Percentiles rank a stretch among this genome's conserved stretches.
phyloP scores from a whole-genome alignment of 2,113 vertebrate species.

The Hipposideros armiger region DNA sequence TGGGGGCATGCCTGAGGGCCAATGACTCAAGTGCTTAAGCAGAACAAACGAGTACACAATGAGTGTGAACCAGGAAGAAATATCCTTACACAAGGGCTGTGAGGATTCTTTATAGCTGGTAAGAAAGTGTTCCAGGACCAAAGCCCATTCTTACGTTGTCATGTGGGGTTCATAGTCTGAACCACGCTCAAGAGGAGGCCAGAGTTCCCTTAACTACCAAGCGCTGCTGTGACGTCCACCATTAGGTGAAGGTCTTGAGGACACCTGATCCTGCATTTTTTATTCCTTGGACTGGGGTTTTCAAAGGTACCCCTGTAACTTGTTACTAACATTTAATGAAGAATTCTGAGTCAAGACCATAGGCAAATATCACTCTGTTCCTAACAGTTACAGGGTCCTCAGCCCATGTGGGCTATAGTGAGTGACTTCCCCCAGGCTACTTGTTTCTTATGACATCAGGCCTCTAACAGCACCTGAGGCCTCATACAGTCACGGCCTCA shows the following conservation, averaged over 20 bases:
- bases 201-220: background rate
- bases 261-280: background rate
- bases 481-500: background rate
- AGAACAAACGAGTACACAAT: background rate
- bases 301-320: background rate
- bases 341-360: background rate
- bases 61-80: background rate
- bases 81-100: background rate
- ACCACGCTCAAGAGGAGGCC: background rate
- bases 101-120: background rate
- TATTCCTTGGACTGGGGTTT: background rate
- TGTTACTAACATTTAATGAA: background rate
- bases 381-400: background rate
- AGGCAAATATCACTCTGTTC: background rate
- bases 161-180: background rate
- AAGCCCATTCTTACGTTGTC: background rate
- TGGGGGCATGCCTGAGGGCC: background rate
- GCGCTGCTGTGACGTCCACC: background rate
- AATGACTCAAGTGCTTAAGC: background rate
- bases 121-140: background rate
- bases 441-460: background rate
- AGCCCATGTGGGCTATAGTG: background rate
- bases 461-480: background rate
- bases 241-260: background rate
- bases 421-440: rapidly evolving